Evolutionary conservation across 37 sponge, comb jelly and placozoan species (phyloP).

Genomic region (Ephydatia muelleri): DNA sequence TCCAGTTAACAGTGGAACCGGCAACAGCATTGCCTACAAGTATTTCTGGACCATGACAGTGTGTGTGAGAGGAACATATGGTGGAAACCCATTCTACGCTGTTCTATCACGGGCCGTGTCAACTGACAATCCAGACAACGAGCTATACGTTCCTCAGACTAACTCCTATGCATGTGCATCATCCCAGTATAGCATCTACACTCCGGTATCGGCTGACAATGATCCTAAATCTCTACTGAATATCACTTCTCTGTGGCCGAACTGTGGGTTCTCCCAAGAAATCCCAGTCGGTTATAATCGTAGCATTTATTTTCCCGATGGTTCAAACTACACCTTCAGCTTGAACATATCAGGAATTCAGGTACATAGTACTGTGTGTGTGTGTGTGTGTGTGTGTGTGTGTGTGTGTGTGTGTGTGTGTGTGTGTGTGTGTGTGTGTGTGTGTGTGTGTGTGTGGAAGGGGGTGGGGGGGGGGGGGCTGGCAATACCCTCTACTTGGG

Average conservation of each 20-base stretch:
- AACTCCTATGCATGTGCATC: not conserved
- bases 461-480: too few species aligned
- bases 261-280: not conserved
- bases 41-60: not conserved
- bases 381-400: not conserved
- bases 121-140: not conserved
- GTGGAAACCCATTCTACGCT: not conserved
- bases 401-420: too few species aligned
- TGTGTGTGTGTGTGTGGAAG: too few species aligned
- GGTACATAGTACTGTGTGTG: not conserved
- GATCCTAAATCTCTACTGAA: not conserved
- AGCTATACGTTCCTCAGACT: not conserved
- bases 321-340: not conserved
- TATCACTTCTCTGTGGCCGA: not conserved
- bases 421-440: too few species aligned
- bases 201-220: not conserved
- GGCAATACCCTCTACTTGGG: too few species aligned
- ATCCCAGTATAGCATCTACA: not conserved
- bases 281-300: not conserved
- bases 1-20: not conserved
- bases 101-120: not conserved
- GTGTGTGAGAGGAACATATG: not conserved
- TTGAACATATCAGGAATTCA: not conserved
- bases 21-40: not conserved
- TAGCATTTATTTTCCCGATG: not conserved